phyloP scores from a whole-genome alignment of 2,888 invertebrate species.

The Calameuta idolon region DNA sequence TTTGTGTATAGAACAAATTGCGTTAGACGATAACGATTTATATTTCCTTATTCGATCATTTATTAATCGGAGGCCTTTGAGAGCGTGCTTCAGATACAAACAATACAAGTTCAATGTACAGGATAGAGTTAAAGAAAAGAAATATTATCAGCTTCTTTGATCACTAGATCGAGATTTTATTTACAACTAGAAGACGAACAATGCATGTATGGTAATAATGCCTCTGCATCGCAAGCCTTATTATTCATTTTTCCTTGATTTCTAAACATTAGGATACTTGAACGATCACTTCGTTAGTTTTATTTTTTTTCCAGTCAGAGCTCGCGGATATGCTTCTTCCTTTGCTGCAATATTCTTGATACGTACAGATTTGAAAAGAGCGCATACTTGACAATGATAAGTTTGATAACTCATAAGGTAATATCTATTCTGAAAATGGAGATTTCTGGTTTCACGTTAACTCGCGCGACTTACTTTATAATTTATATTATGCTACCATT shows the following conservation, averaged over 20 bases:
- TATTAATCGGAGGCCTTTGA: constrained; percentile 11
- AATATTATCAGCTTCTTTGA: constrained; percentile 18
- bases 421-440: neutral
- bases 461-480: constrained; percentile 17
- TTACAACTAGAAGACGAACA: constrained; percentile 42
- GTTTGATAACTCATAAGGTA: neutral
- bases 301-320: neutral
- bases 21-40: neutral
- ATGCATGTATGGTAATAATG: constrained; percentile 9
- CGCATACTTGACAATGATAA: neutral
- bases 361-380: neutral
- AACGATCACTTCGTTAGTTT: neutral
- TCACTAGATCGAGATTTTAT: constrained; percentile 52
- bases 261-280: neutral
- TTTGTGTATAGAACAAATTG: constrained; percentile 2
- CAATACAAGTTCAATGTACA: constrained; percentile 5
- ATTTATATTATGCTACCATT: constrained; percentile 32
- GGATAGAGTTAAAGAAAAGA: constrained; percentile 10
- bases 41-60: constrained; percentile 7
- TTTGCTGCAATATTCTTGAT: neutral
- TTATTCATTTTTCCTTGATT: neutral
- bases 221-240: neutral
- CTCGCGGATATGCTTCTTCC: neutral
- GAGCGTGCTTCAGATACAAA: constrained; percentile 15
- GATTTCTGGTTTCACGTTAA: neutral